These are phyloP conservation scores for Myrmophylax atrothorax DNA, from an alignment of 2,113 vertebrate genomes.

Conservation along the genomic window DNA sequence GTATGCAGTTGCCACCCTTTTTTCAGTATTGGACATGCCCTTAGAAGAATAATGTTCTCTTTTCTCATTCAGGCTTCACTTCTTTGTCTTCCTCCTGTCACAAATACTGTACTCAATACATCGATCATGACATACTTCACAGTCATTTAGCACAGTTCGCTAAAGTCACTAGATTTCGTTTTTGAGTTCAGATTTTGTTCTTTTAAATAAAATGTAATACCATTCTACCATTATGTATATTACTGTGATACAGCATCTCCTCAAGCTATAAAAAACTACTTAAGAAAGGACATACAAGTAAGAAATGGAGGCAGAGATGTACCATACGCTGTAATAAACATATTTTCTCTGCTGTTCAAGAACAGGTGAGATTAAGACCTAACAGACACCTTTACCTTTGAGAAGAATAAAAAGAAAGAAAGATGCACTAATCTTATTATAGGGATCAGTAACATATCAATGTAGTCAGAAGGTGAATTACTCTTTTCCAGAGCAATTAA, in stretches of 20 bases:
- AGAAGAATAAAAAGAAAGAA: not conserved
- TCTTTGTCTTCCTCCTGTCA: conserved; percentile 4
- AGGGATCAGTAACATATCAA: not conserved
- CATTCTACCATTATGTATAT: not conserved
- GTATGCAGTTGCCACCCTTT: not conserved
- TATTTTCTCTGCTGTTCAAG: not conserved
- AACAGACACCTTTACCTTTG: not conserved
- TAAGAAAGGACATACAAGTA: not conserved
- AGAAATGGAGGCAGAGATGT: not conserved
- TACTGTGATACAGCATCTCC: not conserved
- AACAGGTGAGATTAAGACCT: not conserved
- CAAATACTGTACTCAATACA: not conserved
- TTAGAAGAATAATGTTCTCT: not conserved
- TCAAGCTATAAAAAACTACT: not conserved
- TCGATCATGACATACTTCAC: not conserved
- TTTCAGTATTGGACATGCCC: not conserved
- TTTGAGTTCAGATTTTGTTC: not conserved
- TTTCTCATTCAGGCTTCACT: not conserved
- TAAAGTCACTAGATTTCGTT: not conserved
- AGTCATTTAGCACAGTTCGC: not conserved
- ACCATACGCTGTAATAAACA: not conserved
- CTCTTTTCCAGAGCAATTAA: not conserved
- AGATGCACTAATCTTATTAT: not conserved
- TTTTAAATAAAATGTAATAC: not conserved
- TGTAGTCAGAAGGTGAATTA: not conserved